phyloP scores from a whole-genome alignment of 2,888 invertebrate genomes.

The Leptinotarsa peninsularis region DNA sequence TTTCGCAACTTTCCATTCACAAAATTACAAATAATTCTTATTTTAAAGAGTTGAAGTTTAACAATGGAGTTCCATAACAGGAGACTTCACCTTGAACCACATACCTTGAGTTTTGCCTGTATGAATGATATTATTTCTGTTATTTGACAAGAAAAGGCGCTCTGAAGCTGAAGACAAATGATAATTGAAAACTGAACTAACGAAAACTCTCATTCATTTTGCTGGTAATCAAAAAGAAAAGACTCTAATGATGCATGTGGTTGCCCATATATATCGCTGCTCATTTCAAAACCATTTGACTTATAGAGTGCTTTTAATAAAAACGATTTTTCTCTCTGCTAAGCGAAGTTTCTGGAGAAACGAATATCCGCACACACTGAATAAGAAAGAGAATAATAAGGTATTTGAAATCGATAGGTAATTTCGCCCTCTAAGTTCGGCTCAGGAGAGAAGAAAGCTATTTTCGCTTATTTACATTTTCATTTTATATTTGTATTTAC shows the following conservation, averaged over 20 bases:
- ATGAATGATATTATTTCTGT: not conserved
- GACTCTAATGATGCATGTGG: constrained; percentile 12
- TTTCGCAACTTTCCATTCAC: too few species aligned
- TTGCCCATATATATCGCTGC: constrained; percentile 3
- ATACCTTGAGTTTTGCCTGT: too few species aligned
- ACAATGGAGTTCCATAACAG: too few species aligned
- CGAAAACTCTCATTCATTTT: not conserved
- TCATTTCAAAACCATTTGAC: constrained; percentile 20
- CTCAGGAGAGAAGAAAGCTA: not conserved
- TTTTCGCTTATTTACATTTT: constrained; percentile 12
- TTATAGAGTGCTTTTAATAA: constrained; percentile 20
- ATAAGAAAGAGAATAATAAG: constrained; percentile 2
- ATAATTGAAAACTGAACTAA: not conserved
- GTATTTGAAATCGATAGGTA: constrained; percentile 5
- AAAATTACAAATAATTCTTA: too few species aligned
- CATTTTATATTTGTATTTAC: constrained; percentile 11
- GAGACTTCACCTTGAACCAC: too few species aligned
- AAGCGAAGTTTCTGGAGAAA: not conserved
- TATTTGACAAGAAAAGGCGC: not conserved
- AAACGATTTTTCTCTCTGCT: constrained; percentile 11
- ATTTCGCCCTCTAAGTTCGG: constrained; percentile 1
- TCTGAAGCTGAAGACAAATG: not conserved
- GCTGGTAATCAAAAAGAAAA: constrained; percentile 6
- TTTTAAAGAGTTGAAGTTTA: too few species aligned
- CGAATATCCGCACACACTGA: not conserved